A percentile compares a stretch with the other conserved stretches of the same genome.
phyloP scores from a whole-genome alignment of 2,888 invertebrate genomes.

The Biston betularia region DNA sequence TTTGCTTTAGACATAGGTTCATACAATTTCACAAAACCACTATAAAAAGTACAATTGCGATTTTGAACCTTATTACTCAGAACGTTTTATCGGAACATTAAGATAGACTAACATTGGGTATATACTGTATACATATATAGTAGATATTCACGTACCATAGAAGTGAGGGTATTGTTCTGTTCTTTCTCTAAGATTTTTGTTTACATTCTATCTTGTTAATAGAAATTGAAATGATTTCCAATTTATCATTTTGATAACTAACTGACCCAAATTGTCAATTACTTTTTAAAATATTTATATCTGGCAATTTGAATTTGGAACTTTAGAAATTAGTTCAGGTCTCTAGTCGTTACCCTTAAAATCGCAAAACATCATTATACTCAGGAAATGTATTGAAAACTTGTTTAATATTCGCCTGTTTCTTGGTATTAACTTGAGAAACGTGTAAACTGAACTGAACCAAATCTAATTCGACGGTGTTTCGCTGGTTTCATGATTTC shows the following conservation, averaged over 20 bases:
- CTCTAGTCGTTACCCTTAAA: neutral
- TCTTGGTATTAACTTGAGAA: slow-evolving; percentile 6
- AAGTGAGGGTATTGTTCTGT: neutral
- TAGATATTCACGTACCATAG: no score
- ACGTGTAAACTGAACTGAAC: slow-evolving; percentile 13
- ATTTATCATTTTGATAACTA: slow-evolving; percentile 1
- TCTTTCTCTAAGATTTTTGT: slow-evolving; percentile 1
- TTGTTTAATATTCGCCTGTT: slow-evolving; percentile 2
- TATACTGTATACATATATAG: no score
- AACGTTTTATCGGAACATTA: no score
- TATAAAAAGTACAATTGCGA: no score
- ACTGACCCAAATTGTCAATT: neutral
- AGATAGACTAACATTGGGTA: no score
- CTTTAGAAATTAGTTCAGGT: no score
- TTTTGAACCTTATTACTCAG: no score
- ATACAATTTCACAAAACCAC: no score
- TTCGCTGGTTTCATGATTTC: slow-evolving; percentile 20
- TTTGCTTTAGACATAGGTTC: no score
- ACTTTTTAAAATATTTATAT: no score
- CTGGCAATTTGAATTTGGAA: no score
- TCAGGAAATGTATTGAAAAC: slow-evolving; percentile 3
- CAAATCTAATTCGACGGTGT: slow-evolving; percentile 16
- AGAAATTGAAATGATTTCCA: neutral
- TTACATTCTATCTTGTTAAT: neutral
- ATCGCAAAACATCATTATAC: slow-evolving; percentile 4